phyloP scores from a whole-genome alignment of 2,888 invertebrate species.

The Eupithecia insigniata region DNA sequence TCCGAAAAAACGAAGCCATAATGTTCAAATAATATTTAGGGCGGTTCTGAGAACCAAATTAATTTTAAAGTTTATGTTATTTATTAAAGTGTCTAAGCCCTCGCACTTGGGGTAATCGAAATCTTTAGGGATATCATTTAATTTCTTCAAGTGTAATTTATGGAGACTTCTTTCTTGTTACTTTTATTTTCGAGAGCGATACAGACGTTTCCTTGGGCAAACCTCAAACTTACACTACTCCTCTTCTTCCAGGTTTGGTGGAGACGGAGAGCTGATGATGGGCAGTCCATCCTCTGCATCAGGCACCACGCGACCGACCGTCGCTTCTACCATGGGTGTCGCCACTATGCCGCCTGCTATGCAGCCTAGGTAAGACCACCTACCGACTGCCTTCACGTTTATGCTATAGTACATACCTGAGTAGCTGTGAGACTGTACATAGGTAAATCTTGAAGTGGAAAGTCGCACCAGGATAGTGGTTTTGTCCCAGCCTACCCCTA shows the following conservation, averaged over 20 bases:
- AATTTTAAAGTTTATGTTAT: no score
- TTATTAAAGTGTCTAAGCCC: no score
- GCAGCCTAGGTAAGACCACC: constrained; percentile 53
- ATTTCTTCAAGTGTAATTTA: no score
- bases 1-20: no score
- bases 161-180: no score
- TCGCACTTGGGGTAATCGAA: no score
- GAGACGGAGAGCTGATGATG: constrained; percentile 68
- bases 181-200: neutral
- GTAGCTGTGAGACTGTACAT: no score
- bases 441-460: no score
- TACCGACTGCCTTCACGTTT: neutral
- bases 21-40: neutral
- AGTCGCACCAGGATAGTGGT: neutral
- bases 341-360: constrained; percentile 31
- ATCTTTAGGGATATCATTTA: no score
- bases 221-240: neutral
- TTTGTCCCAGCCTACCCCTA: neutral
- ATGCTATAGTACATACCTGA: neutral
- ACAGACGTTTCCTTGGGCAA: neutral
- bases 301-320: constrained; percentile 54
- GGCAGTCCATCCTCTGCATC: constrained; percentile 61
- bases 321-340: constrained; percentile 47
- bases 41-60: neutral
- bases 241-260: constrained; percentile 65